Evolutionary conservation across 1,140 invertebrate genomes (phyloP).

Genomic region (Bombyx mandarina): DNA sequence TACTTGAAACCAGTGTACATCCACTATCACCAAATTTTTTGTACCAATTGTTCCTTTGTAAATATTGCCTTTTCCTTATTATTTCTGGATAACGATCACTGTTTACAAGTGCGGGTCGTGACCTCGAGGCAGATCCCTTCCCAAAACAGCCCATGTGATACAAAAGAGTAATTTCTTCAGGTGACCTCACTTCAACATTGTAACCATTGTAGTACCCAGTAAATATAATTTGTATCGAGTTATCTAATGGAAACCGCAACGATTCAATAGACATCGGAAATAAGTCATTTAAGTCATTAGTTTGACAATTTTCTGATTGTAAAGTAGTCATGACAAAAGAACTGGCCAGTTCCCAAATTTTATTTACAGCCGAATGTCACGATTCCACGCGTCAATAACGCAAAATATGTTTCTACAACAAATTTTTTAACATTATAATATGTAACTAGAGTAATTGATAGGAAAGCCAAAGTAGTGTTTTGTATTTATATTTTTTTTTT

Average conservation of each 20-base stretch:
- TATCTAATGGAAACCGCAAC: conserved; percentile 45
- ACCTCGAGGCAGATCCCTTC: conserved; percentile 77
- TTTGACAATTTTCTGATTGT: conserved; percentile 50
- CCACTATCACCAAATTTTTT: conserved; percentile 58
- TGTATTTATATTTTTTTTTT: conserved; percentile 17
- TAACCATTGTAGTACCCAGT: conserved; percentile 76
- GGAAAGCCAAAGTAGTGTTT: not conserved
- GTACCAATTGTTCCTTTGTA: conserved; percentile 71
- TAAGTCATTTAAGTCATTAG: conserved; percentile 39
- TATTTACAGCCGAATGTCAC: conserved; percentile 61
- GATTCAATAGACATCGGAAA: conserved; percentile 41
- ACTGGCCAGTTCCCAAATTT: conserved; percentile 60
- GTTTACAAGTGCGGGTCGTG: conserved; percentile 70
- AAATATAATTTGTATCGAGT: conserved; percentile 65
- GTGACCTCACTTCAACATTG: conserved; percentile 74
- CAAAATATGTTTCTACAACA: conserved; percentile 25
- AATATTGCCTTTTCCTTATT: conserved; percentile 71
- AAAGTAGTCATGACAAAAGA: conserved; percentile 56
- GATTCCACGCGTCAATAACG: conserved; percentile 21
- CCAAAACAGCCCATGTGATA: conserved; percentile 83
- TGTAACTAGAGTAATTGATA: not conserved
- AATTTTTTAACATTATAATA: conserved; percentile 34
- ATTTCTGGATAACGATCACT: conserved; percentile 54
- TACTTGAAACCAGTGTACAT: conserved; percentile 35
- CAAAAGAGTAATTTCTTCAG: conserved; percentile 73